Evolutionary conservation across 1,140 invertebrate species (phyloP).

Genomic region (Melitaea cinxia): DNA sequence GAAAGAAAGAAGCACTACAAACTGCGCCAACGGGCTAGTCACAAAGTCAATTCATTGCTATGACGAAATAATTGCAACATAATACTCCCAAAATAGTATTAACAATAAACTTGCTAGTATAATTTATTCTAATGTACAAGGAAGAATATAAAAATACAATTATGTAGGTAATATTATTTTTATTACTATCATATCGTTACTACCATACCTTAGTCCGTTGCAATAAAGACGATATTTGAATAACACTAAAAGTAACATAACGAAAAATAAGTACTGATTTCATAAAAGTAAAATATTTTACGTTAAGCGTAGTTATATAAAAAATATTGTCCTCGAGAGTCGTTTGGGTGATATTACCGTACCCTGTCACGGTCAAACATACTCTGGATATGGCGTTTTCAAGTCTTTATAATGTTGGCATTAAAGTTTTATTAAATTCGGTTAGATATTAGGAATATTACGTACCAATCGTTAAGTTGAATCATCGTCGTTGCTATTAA

Average conservation of each 20-base stretch:
- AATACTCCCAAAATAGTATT: not conserved
- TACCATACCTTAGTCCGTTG: not conserved
- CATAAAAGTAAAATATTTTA: conserved; percentile 30
- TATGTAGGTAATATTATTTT: conserved; percentile 1
- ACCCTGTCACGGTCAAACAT: conserved; percentile 27
- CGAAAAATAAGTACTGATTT: conserved; percentile 2
- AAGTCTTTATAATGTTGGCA: conserved; percentile 17
- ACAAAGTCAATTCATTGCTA: no score
- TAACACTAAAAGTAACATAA: not conserved
- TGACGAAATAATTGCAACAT: no score
- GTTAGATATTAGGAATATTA: not conserved
- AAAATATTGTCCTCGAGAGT: conserved; percentile 41
- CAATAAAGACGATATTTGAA: conserved; percentile 4
- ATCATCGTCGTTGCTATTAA: no score
- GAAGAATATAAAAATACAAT: not conserved
- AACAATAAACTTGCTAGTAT: not conserved
- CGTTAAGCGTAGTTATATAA: conserved; percentile 33
- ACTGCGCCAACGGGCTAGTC: no score
- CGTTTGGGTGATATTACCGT: conserved; percentile 43
- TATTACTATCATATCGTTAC: not conserved
- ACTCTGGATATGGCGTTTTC: conserved; percentile 22
- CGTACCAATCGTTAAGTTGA: no score
- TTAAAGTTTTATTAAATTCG: not conserved
- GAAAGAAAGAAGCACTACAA: no score
- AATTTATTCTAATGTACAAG: not conserved